A percentile compares a stretch with the other conserved stretches of the same genome.
These are phyloP conservation scores for Agelas oroides DNA, from an alignment of 37 sponge, comb jelly and placozoan species.

Conservation along the genomic window DNA sequence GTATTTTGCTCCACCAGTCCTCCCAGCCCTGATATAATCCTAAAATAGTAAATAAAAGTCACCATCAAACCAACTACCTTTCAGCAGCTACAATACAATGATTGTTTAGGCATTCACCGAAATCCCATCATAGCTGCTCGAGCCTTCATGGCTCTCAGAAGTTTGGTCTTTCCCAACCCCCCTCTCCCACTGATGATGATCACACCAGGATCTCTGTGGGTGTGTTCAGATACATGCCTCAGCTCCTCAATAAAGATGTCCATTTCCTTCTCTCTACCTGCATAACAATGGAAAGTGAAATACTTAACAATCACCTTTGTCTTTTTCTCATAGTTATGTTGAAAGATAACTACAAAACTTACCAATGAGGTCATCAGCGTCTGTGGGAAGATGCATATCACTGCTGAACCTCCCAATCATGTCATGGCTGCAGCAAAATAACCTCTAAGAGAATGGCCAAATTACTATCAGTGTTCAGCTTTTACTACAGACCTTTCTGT, in stretches of 20 bases:
- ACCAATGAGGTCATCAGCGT: slow-evolving; percentile 53
- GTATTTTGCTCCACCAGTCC: slow-evolving; percentile 83
- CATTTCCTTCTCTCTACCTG: slow-evolving; percentile 79
- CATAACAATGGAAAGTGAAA: no score
- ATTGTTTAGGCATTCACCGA: no score
- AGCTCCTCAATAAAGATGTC: slow-evolving; percentile 55
- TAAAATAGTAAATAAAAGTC: slow-evolving; percentile 12
- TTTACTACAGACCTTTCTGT: slow-evolving; percentile 38
- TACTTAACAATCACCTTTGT: no score
- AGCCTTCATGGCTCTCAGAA: slow-evolving; percentile 83
- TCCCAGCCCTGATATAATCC: slow-evolving; percentile 84
- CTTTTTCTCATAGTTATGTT: neutral
- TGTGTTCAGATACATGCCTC: slow-evolving; percentile 46
- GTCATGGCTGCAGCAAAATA: neutral
- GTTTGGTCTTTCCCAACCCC: slow-evolving; percentile 87
- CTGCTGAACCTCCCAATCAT: neutral
- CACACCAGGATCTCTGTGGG: slow-evolving; percentile 43
- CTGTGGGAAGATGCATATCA: slow-evolving; percentile 28
- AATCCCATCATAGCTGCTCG: slow-evolving; percentile 66
- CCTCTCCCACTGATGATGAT: slow-evolving; percentile 68
- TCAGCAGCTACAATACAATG: no score
- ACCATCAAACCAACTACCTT: no score
- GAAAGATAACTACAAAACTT: neutral
- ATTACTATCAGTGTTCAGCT: neutral
- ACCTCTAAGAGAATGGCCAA: neutral